These are phyloP conservation scores for Hydriomena furcata DNA, from an alignment of 2,888 invertebrate genomes.

Conservation along the genomic window DNA sequence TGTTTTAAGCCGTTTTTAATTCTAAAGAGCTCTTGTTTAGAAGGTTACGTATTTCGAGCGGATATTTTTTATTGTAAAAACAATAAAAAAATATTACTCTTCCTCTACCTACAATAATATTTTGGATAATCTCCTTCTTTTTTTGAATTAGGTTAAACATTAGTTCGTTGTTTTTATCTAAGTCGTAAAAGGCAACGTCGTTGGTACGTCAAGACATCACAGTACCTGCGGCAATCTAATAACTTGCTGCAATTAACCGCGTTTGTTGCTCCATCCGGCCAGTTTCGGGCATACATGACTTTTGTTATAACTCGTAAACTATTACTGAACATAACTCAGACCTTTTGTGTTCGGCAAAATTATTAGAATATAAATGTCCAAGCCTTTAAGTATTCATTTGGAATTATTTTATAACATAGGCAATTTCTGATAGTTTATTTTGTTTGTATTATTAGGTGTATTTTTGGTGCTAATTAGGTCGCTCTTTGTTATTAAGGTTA, in stretches of 20 bases:
- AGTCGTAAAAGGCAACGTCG: neutral
- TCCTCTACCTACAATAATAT: too few species aligned
- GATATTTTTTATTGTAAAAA: too few species aligned
- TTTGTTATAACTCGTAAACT: constrained; percentile 24
- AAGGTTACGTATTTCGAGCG: too few species aligned
- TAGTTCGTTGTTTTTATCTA: neutral
- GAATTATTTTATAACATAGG: neutral
- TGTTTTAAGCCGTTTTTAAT: too few species aligned
- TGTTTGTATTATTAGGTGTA: neutral
- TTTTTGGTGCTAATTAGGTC: too few species aligned
- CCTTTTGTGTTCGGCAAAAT: constrained; percentile 18
- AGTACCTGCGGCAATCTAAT: constrained; percentile 43
- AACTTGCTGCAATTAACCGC: constrained; percentile 41
- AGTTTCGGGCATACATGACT: constrained; percentile 10
- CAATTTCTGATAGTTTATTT: neutral
- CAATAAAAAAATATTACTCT: too few species aligned
- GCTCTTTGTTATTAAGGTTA: too few species aligned
- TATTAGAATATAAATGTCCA: constrained; percentile 3
- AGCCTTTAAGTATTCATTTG: constrained; percentile 4
- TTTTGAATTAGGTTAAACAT: too few species aligned
- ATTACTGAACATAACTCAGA: constrained; percentile 17
- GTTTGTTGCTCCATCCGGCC: constrained; percentile 16
- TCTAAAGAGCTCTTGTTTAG: too few species aligned
- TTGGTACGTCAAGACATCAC: neutral
- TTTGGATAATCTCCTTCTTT: too few species aligned